These are phyloP conservation scores for Microplitis manilae DNA, from an alignment of 2,888 invertebrate genomes.

Conservation along the genomic window DNA sequence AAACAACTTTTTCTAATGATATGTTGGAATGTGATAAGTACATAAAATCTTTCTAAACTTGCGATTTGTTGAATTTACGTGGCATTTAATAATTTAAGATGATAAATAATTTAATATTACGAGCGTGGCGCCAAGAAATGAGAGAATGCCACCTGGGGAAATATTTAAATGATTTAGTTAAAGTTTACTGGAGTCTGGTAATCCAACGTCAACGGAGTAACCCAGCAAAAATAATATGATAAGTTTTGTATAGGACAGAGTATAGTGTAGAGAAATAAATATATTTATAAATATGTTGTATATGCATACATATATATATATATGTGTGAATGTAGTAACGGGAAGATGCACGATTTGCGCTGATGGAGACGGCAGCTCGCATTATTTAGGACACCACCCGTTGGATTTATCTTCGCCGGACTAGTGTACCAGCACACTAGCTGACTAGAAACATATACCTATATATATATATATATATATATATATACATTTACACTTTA, in stretches of 20 bases:
- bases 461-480: too few species aligned
- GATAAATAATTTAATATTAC: not conserved
- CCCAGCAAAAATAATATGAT: not conserved
- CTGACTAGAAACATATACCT: not conserved
- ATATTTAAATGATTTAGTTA: constrained; percentile 13
- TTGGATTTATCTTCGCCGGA: constrained; percentile 51
- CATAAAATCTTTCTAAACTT: not conserved
- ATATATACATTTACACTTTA: too few species aligned
- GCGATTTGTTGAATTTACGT: not conserved
- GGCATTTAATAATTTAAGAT: not conserved
- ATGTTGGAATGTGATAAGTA: not conserved
- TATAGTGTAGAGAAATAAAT: not conserved
- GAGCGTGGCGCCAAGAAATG: constrained; percentile 6
- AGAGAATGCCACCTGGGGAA: not conserved
- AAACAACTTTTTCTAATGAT: not conserved
- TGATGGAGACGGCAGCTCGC: constrained; percentile 53
- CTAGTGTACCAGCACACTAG: not conserved
- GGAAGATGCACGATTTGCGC: constrained; percentile 57
- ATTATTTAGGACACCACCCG: constrained; percentile 59
- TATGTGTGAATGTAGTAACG: constrained; percentile 14
- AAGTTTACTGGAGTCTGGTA: constrained; percentile 11
- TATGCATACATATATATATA: not conserved
- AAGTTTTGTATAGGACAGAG: not conserved
- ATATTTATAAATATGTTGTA: not conserved
- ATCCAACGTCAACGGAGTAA: constrained; percentile 8